A percentile compares a stretch with the other conserved stretches of the same genome.
Conservation (phyloP, 2,797 vertebrate genomes). For the Helarctos malayanus region DNA sequence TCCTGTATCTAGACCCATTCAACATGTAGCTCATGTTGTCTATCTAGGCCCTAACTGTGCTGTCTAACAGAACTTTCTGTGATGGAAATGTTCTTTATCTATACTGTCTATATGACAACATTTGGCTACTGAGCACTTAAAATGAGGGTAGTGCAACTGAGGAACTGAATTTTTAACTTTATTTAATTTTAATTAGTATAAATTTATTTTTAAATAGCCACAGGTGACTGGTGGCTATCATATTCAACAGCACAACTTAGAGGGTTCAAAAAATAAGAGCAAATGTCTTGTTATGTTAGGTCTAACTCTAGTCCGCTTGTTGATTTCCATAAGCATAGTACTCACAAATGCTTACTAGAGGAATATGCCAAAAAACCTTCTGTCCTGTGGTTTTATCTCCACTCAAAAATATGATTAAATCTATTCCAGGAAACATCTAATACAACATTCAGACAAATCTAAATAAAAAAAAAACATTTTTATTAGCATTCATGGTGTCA, state of each 20-base stretch:
- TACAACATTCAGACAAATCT: slow-evolving; percentile 46
- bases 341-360: slow-evolving; percentile 47
- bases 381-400: neutral
- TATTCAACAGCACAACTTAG: neutral
- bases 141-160: neutral
- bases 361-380: neutral
- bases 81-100: slow-evolving; percentile 35
- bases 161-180: slow-evolving; percentile 54
- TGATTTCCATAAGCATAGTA: slow-evolving; percentile 25
- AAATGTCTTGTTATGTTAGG: neutral
- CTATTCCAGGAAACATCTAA: neutral
- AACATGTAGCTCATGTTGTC: neutral
- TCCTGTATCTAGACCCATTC: slow-evolving; percentile 24
- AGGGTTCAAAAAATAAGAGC: neutral
- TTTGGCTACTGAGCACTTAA: slow-evolving; percentile 21
- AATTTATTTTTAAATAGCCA: slow-evolving; percentile 60
- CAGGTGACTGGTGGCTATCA: neutral
- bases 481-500: slow-evolving; percentile 50
- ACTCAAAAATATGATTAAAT: slow-evolving; percentile 66
- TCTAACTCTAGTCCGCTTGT: slow-evolving; percentile 44
- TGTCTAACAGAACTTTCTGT: slow-evolving; percentile 24
- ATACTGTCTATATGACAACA: neutral
- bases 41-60: neutral
- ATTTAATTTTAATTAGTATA: slow-evolving; percentile 44
- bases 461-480: slow-evolving; percentile 43